Base-by-base conservation (phyloP, 1,140 invertebrate genomes). In the Gonatopus flavifemur region DNA sequence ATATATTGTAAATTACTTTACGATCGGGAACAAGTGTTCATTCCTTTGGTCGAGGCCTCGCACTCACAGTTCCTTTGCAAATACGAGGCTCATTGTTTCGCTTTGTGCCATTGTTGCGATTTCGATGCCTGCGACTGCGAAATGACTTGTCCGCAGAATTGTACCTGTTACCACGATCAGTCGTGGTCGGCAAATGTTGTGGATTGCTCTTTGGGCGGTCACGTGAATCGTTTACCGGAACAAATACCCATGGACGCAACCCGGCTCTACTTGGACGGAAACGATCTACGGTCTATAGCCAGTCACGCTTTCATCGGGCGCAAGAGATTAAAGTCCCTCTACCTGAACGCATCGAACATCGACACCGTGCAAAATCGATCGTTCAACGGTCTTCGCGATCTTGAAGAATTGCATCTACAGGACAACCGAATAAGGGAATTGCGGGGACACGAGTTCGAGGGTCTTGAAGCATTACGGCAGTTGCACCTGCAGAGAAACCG, bases 41-140 rank as follows among this genome's bases (percentile, higher is more conserved):
- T 94, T 2, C 87, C 91, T 4, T 76, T 95, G 31, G 85, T 93
- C 33, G 88, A 93, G 74, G 89, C 89, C 6, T 85, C 88, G 25
- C 84, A 91, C 36, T 88, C 90, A 64, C 90, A 95, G 67, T 95
- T 95, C 73, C 82, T 96, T 24, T 96, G 93, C 77, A 90, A 91
- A 68, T 96, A 96, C 67, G 87, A 92, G 28, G 86, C 87, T 35
- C 93, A 95, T 60, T 96, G 93, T 73, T 93, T 93, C 66, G 87
- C 91, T 0, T 71, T 93, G 33, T 96, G 93, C 69, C 90, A 94
- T 57, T 96, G 93, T 74, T 96, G 93, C 72, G 93, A 96, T 67
- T 96, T 93, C 65, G 91, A 94, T 71, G 92, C 92, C 18, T 96
- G 93, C 72, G 88, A 96, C 69, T 96, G 93, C 79, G 91, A 95